A percentile compares a stretch with the other conserved stretches of the same genome.
These are phyloP conservation scores for Pseudachorutes palmiensis DNA, from an alignment of 1,140 invertebrate genomes.

Conservation along the genomic window DNA sequence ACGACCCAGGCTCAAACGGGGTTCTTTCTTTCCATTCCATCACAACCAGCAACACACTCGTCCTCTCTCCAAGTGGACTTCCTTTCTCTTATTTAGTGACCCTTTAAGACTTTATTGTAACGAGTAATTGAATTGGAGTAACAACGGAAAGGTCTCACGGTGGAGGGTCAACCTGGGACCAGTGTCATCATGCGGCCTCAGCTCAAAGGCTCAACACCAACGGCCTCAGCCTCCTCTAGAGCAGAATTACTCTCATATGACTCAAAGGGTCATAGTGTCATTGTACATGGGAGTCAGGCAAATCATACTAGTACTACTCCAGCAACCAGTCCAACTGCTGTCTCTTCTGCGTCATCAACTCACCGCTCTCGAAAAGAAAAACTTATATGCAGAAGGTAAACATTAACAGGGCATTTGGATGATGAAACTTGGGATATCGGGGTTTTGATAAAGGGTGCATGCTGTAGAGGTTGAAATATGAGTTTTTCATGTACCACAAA, in stretches of 20 bases:
- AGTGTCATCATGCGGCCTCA: too few relatives aligned
- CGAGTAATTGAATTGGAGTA: background rate
- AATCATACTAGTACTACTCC: background rate
- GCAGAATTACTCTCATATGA: too few relatives aligned
- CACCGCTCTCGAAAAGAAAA: conserved; percentile 5
- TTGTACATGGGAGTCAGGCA: too few relatives aligned
- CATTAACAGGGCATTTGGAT: background rate
- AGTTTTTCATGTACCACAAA: too few relatives aligned
- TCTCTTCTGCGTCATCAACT: background rate
- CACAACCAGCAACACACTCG: background rate
- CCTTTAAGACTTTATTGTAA: background rate
- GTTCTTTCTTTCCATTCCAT: background rate
- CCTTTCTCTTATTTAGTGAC: background rate
- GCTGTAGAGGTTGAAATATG: too few relatives aligned
- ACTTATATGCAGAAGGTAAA: conserved; percentile 5
- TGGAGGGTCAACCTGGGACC: background rate
- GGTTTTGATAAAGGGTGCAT: background rate
- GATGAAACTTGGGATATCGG: background rate
- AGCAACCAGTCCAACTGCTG: background rate
- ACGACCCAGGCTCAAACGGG: background rate
- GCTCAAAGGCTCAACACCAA: too few relatives aligned
- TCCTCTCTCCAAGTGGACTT: background rate
- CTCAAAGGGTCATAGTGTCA: too few relatives aligned
- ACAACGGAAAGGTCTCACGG: background rate
- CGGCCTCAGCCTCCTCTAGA: too few relatives aligned